A percentile compares a stretch with the other conserved stretches of the same genome.
These are phyloP conservation scores for Gasteruption jaculator DNA, from an alignment of 2,888 invertebrate genomes.

Conservation along the genomic window DNA sequence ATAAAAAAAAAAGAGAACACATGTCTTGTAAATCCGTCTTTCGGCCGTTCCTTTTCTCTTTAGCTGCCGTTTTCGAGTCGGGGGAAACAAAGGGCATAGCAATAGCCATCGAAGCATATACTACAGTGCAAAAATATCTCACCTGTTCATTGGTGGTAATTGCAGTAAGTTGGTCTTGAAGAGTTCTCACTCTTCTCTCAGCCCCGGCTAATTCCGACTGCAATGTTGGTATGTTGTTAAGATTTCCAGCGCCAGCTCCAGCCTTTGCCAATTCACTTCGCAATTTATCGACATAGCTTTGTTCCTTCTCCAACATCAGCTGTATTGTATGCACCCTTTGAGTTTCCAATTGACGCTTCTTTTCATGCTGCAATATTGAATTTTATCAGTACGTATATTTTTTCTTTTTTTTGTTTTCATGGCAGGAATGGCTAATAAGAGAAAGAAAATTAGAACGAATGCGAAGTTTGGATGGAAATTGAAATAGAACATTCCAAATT, in stretches of 20 bases:
- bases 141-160: conserved; percentile 45
- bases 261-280: conserved; percentile 62
- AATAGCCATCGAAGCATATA: no score
- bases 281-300: conserved; percentile 74
- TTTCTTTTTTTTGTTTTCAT: conserved; percentile 1
- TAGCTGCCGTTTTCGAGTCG: no score
- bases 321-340: conserved; percentile 81
- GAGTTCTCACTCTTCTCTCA: conserved; percentile 59
- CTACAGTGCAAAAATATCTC: conserved; percentile 10
- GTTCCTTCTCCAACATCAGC: conserved; percentile 86
- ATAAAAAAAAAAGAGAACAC: no score
- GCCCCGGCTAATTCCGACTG: conserved; percentile 57
- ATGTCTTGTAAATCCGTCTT: no score
- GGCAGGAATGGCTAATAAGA: neutral
- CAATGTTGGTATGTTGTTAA: conserved; percentile 44
- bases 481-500: no score
- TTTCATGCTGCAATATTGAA: conserved; percentile 66
- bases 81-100: no score
- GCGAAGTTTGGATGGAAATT: no score
- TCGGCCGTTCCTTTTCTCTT: no score
- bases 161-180: conserved; percentile 57
- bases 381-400: no score
- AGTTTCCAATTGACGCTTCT: conserved; percentile 77
- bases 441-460: conserved; percentile 4
- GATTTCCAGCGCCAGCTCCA: conserved; percentile 48